A percentile compares a stretch with the other conserved stretches of the same genome.
Evolutionary conservation across 1,140 invertebrate genomes (phyloP).

Genomic region (Pogonomyrmex barbatus): DNA sequence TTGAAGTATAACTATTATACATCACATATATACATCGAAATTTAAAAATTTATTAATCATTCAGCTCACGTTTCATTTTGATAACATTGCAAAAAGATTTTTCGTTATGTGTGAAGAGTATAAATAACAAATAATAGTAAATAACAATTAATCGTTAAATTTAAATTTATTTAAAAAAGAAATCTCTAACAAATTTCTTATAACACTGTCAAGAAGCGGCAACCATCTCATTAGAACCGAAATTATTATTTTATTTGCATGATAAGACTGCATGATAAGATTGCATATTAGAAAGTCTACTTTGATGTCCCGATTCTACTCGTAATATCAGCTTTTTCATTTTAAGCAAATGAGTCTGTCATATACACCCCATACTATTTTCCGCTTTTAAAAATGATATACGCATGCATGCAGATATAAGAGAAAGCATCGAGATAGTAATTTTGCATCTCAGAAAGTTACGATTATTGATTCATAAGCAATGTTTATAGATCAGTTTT

Average conservation of each 20-base stretch:
- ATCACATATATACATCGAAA: background rate
- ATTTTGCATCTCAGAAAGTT: background rate
- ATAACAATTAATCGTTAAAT: background rate
- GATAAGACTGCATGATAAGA: conserved; percentile 51
- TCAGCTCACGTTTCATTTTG: background rate
- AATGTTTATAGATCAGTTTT: background rate
- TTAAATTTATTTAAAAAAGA: background rate
- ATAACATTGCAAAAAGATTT: background rate
- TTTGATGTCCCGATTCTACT: conserved; percentile 79
- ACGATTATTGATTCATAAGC: background rate
- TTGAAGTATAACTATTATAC: background rate
- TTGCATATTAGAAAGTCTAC: conserved; percentile 75
- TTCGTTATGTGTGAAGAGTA: background rate
- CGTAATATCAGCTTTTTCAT: conserved; percentile 80
- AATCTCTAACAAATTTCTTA: conserved; percentile 32
- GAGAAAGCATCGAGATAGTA: conserved; percentile 22
- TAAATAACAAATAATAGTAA: background rate
- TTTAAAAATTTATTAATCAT: background rate
- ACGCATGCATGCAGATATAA: conserved; percentile 10
- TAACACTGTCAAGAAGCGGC: conserved; percentile 46
- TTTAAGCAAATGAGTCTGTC: conserved; percentile 79
- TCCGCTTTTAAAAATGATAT: conserved; percentile 74
- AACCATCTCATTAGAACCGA: conserved; percentile 74
- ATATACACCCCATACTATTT: conserved; percentile 66
- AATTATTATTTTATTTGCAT: conserved; percentile 80